These are phyloP conservation scores for Ciona savignyi DNA, from an alignment of 23 tunicate species.

Conservation along the genomic window DNA sequence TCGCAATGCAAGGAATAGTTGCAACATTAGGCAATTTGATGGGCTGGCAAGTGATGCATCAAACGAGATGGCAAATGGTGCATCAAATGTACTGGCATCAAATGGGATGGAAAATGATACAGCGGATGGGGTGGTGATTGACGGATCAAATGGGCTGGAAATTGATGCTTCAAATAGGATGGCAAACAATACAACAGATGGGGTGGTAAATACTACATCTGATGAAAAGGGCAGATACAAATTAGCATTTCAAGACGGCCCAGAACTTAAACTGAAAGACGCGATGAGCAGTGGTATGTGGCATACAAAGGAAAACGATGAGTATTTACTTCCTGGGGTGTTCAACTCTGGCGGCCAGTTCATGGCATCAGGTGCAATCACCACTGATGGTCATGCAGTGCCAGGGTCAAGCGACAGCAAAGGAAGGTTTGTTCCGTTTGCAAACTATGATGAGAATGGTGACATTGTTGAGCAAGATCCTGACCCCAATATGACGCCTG, in stretches of 20 bases:
- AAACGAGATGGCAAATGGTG: too few relatives aligned
- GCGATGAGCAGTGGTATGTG: constrained; percentile 23
- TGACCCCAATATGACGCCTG: background rate
- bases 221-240: background rate
- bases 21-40: too few relatives aligned
- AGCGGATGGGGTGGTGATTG: too few relatives aligned
- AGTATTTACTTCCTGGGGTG: constrained; percentile 33
- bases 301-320: background rate
- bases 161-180: too few relatives aligned
- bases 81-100: too few relatives aligned
- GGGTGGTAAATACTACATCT: background rate
- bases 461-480: background rate
- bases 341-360: constrained; percentile 20
- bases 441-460: constrained; percentile 11
- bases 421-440: constrained; percentile 18
- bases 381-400: constrained; percentile 29
- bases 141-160: background rate
- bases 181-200: background rate
- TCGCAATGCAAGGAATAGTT: too few relatives aligned
- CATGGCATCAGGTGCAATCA: constrained; percentile 19
- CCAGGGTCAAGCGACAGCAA: constrained; percentile 22
- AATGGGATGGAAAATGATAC: too few relatives aligned
- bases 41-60: too few relatives aligned
- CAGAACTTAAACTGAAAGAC: constrained; percentile 6
- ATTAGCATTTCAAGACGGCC: constrained; percentile 26